Evolutionary conservation across 2,888 invertebrate genomes (phyloP), one percentile per base, ranked within the genome.

Genomic region (Catocala nupta): DNA sequence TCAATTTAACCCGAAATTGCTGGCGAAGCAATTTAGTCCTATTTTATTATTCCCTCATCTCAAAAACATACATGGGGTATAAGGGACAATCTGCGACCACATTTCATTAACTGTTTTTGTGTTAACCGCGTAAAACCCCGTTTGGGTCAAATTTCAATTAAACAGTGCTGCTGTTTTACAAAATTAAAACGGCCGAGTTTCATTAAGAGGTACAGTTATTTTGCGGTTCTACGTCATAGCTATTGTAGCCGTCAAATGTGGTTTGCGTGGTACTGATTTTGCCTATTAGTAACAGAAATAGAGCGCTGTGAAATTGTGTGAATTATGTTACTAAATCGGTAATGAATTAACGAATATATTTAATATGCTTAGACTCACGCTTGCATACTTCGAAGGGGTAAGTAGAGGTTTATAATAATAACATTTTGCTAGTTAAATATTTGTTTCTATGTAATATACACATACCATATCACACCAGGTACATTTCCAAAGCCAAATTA

Each of bases 51-150:
- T 59, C 12, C 62, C 25, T 63, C 57, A 71, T 65, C 63, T 59
- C 57, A 65, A 70, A 65, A 65, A 70, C 71, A 68, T 57, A 62
- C 50, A 55, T 60, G 57, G 57, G 63, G 49, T 16, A 52, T 33
- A 49, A 44, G 34, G 49, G 39, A 64, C 73, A 59, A 63, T 52
- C n/a, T 43, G 5, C 7, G 45, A 44, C 52, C 48, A 64, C 36
- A 61, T 55, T 64, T 61, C 57, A 52, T 58, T 63, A 55, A 48
- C 58, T 59, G 56, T 74, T 71, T 68, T 67, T 71, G 59, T 66
- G 48, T 55, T 52, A 42, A 39, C 9, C 47, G 39, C 55, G 55
- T 52, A 12, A 42, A 55, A 61, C 61, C 57, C 55, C 43, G 7
- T 33, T 55, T 10, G 45, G 54, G 57, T 54, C 53, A 39, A 16